These are phyloP conservation scores for Argynnis bischoffii DNA, from an alignment of 2,888 invertebrate species.

Conservation along the genomic window DNA sequence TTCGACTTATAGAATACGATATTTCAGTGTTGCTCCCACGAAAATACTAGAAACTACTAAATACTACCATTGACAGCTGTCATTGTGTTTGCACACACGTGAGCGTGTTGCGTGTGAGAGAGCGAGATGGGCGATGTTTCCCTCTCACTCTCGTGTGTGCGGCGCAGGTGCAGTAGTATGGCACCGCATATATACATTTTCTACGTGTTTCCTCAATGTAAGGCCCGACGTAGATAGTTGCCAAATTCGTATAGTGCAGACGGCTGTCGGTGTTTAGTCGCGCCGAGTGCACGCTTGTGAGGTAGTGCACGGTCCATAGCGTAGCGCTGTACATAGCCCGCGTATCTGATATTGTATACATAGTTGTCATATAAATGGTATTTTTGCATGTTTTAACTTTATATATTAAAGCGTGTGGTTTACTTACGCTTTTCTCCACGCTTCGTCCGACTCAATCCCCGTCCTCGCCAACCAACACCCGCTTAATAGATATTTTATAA, in stretches of 20 bases:
- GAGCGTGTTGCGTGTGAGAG: constrained; percentile 4
- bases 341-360: constrained; percentile 48
- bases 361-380: constrained; percentile 55
- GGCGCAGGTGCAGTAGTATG: constrained; percentile 4
- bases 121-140: not conserved
- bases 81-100: not conserved
- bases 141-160: not conserved
- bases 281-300: constrained; percentile 10
- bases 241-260: constrained; percentile 3
- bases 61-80: constrained; percentile 27
- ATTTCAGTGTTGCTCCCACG: constrained; percentile 4
- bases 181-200: constrained; percentile 13
- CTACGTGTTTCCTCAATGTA: constrained; percentile 17
- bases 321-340: constrained; percentile 52
- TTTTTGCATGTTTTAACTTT: constrained; percentile 58
- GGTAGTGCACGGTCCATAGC: constrained; percentile 38
- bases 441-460: constrained; percentile 35
- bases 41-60: not conserved
- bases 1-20: constrained; percentile 14
- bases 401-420: constrained; percentile 45
- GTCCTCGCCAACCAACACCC: constrained; percentile 22
- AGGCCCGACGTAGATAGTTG: constrained; percentile 18
- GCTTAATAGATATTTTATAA: constrained; percentile 24
- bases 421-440: constrained; percentile 43
- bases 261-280: not conserved